Evolutionary conservation across 2,113 vertebrate genomes (phyloP), one percentile per base, ranked within the genome.

Genomic region (Sphaerodactylus townsendi): DNA sequence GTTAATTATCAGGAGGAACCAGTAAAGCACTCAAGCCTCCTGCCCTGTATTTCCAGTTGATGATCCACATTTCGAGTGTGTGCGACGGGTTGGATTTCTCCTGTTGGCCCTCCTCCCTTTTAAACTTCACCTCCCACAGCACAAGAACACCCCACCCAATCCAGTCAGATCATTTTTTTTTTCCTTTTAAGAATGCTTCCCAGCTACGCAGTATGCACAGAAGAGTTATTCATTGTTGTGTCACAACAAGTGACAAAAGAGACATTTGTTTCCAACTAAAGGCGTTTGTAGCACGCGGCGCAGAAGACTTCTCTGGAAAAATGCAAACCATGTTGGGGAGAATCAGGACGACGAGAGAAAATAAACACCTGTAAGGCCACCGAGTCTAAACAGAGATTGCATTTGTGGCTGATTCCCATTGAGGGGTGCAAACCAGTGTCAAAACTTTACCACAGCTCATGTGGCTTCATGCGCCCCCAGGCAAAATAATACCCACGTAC

Each of bases 121-220:
- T 79, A n/a, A 3, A 39, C 90, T 84, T 87, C 48, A 44, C 85
- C 76, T 94, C 90, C 89, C 73, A 37, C 84, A 37, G 65, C 59
- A 90, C 72, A 66, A 1, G 0, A 1, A 66, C 2, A 90, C 92
- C 91, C 91, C 95, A 93, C 94, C 90, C 92, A 84, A 79, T 50
- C 74, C 87, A 82, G 86, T 74, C 81, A 3, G 44, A 92, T 89
- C 88, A 89, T 87, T 90, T 91, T 90, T 89, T 7, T 10, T 28
- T 28, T 62, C 21, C 89, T 89, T 90, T 86, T 91, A 83, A 81
- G 91, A 90, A 77, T 78, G 75, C 85, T 86, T 88, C 83, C n/a
- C 90, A 91, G 88, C 90, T 90, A 81, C 73, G 86, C 81, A 81
- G 69, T 73, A 72, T 83, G 69, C 85, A 21, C 19, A 81, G 39